phyloP scores from a whole-genome alignment of 2,797 vertebrate genomes.

The Helicolenus hilgendorfi region DNA sequence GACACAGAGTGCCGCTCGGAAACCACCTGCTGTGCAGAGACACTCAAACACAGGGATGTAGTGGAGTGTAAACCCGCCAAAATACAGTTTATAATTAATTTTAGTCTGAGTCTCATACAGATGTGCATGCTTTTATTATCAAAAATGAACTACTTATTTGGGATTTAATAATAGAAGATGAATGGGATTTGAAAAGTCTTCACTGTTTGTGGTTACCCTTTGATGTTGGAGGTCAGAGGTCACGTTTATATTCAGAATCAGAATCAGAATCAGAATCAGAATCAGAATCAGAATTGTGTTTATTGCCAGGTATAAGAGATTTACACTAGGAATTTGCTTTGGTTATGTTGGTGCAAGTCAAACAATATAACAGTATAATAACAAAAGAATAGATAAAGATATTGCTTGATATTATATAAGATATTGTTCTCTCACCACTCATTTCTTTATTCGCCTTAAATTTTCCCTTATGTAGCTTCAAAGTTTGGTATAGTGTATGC shows the following conservation, averaged over 20 bases:
- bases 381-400: too few relatives aligned
- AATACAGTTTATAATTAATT: neutral
- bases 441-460: neutral
- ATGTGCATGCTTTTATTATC: neutral
- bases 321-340: too few relatives aligned
- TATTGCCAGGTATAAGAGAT: too few relatives aligned
- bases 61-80: slow-evolving; percentile 8
- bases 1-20: slow-evolving; percentile 59
- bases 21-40: slow-evolving; percentile 71
- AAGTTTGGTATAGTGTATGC: neutral
- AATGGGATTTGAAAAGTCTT: neutral
- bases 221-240: neutral
- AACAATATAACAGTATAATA: too few relatives aligned
- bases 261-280: too few relatives aligned
- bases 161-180: neutral
- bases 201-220: neutral
- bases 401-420: too few relatives aligned
- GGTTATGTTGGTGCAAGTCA: too few relatives aligned
- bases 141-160: neutral
- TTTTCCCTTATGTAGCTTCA: neutral
- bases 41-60: slow-evolving; percentile 38
- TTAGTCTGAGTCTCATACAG: neutral
- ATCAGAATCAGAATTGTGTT: too few relatives aligned
- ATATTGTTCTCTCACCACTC: neutral
- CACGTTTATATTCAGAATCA: neutral